phyloP scores from a whole-genome alignment of 1,140 invertebrate species.

The Leptonema lineaticorne region DNA sequence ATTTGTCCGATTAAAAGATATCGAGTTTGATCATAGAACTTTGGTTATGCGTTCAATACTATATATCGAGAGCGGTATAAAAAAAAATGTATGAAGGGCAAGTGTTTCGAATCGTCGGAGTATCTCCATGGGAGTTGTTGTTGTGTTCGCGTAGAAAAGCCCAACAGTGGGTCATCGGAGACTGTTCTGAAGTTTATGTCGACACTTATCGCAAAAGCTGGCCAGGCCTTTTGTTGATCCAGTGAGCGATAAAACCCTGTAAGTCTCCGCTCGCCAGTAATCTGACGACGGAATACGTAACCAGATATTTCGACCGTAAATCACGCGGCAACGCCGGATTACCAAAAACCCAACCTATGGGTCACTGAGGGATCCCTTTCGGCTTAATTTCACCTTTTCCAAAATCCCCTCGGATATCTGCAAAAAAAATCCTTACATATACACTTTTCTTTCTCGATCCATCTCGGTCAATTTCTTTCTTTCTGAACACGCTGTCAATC shows the following conservation, averaged over 20 bases:
- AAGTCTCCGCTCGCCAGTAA: not conserved
- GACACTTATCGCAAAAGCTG: not conserved
- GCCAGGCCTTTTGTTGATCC: slow-evolving; percentile 1
- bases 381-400: not conserved
- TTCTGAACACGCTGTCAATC: too few species aligned
- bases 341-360: not conserved
- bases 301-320: slow-evolving; percentile 17
- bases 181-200: slow-evolving; percentile 8
- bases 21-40: too few species aligned
- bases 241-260: not conserved
- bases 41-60: too few species aligned
- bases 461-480: too few species aligned
- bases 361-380: slow-evolving; percentile 1
- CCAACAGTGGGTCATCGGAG: not conserved
- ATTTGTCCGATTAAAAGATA: not conserved
- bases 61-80: not conserved
- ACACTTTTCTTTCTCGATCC: too few species aligned
- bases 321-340: not conserved
- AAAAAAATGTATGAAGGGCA: too few species aligned
- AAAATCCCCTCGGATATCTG: slow-evolving; percentile 6
- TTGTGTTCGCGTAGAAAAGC: not conserved
- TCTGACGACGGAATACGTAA: slow-evolving; percentile 17
- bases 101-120: not conserved
- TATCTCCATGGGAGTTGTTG: not conserved
- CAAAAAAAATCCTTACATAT: not conserved